Conservation (phyloP, 1,140 invertebrate species). For the Nasonia longicornis region DNA sequence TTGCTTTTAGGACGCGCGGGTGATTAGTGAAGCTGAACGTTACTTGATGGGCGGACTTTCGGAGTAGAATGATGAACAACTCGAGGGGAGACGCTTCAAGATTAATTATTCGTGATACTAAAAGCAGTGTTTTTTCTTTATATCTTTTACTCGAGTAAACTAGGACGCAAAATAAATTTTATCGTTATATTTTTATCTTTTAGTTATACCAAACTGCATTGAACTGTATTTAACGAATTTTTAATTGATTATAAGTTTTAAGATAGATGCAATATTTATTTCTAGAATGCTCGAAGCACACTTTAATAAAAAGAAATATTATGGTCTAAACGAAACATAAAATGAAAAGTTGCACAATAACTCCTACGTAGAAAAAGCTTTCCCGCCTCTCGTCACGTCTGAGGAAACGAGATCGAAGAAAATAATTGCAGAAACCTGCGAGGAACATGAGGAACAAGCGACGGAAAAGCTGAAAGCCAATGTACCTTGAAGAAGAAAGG, state of each 20-base stretch:
- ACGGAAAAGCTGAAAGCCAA: background rate
- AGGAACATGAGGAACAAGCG: background rate
- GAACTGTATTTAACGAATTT: too few relatives aligned
- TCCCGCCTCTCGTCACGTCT: background rate
- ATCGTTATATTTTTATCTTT: too few relatives aligned
- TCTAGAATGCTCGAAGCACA: too few relatives aligned
- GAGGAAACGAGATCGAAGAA: background rate
- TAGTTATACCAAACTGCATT: too few relatives aligned
- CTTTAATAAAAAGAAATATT: too few relatives aligned
- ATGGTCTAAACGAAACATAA: too few relatives aligned
- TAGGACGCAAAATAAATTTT: background rate
- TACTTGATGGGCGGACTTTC: background rate
- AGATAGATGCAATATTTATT: too few relatives aligned
- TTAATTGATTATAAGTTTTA: too few relatives aligned
- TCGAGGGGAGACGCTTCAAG: background rate
- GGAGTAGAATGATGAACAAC: background rate
- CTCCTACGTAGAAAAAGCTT: background rate
- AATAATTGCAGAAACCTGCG: background rate
- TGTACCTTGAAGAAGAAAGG: background rate
- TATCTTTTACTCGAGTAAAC: background rate
- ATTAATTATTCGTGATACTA: background rate
- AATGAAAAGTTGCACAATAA: too few relatives aligned
- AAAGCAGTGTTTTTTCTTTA: background rate
- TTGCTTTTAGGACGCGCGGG: background rate
- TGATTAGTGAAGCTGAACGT: background rate